Base-by-base conservation (phyloP, 1,140 invertebrate species). In the Sarcophaga peregrina region DNA sequence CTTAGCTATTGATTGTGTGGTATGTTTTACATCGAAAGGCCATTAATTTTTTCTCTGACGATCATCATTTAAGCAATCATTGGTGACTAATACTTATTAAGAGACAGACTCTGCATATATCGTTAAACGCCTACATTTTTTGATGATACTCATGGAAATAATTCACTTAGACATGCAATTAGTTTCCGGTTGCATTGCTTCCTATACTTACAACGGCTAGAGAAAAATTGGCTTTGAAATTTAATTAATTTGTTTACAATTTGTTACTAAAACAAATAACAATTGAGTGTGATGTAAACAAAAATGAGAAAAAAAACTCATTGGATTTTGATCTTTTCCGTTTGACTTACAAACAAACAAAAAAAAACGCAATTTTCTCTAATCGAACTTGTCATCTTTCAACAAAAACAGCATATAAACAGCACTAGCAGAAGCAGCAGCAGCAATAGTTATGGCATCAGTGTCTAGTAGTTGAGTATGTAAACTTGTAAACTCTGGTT, bases 171-270 rank as follows among this genome's bases (percentile, higher is more conserved):
- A 37, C 25, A 37, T 37, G 25, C 25, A 37, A 37, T 37, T 37
- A 37, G 25, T 37, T 37, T 37, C 25, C 25, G 25, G 25, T 4
- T 37, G 1, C 25, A 37, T 37, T 37, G 25, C 4, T 37, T 37
- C 25, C 25, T 37, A 37, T 37, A 37, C 25, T 37, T 58, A 0
- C 54, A 58, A n/a, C 54, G 7, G 54, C 7, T 58, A 7, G 13
- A 13, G 7, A 58, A 58, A 58, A 37, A 37, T 37, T 37, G 1
- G 3, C 15, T 58, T 58, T 58, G 13, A 58, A 58, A 58, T 58
- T 13, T 58, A 58, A 58, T 58, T 58, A 58, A 58, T 58, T 58
- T 58, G 54, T 58, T 58, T 58, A 58, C 54, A 58, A 58, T 58
- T 58, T n/a, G n/a, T n/a, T n/a, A 13, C 6, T 7, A 58, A 58